Conservation (phyloP, 1,140 invertebrate genomes). For the Phenacoccus solenopsis region DNA sequence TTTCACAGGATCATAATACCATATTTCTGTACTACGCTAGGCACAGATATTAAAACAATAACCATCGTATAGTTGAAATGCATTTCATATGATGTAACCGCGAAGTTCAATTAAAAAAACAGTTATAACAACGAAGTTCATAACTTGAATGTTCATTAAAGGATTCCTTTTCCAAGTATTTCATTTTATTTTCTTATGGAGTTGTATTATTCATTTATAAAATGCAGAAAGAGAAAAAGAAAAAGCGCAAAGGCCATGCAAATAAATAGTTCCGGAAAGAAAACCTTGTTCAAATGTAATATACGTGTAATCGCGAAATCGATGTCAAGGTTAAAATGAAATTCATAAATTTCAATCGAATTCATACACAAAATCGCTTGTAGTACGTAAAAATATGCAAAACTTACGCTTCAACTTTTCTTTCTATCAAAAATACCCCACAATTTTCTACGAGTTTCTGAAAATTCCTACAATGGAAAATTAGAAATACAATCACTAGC, state of each 20-base stretch:
- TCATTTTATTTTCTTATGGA: no score
- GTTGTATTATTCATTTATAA: not conserved
- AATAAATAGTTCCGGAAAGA: not conserved
- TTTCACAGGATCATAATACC: no score
- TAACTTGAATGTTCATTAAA: not conserved
- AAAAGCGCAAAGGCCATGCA: not conserved
- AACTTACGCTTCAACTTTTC: constrained; percentile 4
- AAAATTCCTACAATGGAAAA: not conserved
- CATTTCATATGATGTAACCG: no score
- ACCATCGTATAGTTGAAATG: no score
- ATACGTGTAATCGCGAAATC: not conserved
- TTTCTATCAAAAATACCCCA: not conserved
- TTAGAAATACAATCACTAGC: not conserved
- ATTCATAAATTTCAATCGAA: not conserved
- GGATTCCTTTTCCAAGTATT: no score
- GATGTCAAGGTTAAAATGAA: constrained; percentile 12
- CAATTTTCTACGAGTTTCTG: not conserved
- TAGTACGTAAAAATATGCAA: not conserved
- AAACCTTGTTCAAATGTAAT: not conserved
- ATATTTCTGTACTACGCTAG: no score
- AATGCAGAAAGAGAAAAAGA: not conserved
- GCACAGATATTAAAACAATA: no score
- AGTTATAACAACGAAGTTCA: no score
- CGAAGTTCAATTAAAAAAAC: no score
- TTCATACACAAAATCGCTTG: not conserved